A percentile compares a stretch with the other conserved stretches of the same genome.
These are phyloP conservation scores for Chymomyza amoena DNA, from an alignment of 2,888 invertebrate species.

Conservation along the genomic window DNA sequence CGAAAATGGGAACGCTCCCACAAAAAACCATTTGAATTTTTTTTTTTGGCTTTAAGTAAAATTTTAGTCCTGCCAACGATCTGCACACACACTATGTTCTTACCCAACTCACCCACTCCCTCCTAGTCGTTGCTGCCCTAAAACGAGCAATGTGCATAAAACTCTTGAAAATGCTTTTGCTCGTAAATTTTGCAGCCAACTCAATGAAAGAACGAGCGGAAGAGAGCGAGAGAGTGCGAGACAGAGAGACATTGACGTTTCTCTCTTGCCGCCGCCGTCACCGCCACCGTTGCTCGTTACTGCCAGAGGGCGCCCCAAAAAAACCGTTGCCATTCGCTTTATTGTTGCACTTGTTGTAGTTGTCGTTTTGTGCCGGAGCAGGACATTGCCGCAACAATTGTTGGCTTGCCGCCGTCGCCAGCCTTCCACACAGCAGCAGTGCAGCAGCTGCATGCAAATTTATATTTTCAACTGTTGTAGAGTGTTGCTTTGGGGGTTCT, in stretches of 20 bases:
- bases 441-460: slow-evolving; percentile 60
- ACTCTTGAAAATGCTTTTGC: slow-evolving; percentile 72
- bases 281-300: not conserved
- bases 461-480: slow-evolving; percentile 59
- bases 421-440: not conserved
- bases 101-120: not conserved
- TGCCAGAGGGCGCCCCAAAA: not conserved
- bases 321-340: slow-evolving; percentile 1
- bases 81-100: not conserved
- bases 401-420: slow-evolving; percentile 57
- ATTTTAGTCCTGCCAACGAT: slow-evolving; percentile 30
- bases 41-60: slow-evolving; percentile 18
- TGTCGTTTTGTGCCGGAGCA: slow-evolving; percentile 17
- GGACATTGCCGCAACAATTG: slow-evolving; percentile 70
- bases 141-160: slow-evolving; percentile 59
- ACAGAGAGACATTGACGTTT: not conserved
- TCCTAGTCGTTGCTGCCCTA: slow-evolving; percentile 24
- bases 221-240: slow-evolving; percentile 17
- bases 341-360: slow-evolving; percentile 18
- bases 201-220: slow-evolving; percentile 26
- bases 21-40: not conserved
- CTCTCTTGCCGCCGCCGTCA: slow-evolving; percentile 2
- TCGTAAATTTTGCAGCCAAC: slow-evolving; percentile 69
- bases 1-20: not conserved
- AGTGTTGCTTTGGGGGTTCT: not conserved